Conservation (phyloP, 2,797 vertebrate species). For the Limnodromus scolopaceus region DNA sequence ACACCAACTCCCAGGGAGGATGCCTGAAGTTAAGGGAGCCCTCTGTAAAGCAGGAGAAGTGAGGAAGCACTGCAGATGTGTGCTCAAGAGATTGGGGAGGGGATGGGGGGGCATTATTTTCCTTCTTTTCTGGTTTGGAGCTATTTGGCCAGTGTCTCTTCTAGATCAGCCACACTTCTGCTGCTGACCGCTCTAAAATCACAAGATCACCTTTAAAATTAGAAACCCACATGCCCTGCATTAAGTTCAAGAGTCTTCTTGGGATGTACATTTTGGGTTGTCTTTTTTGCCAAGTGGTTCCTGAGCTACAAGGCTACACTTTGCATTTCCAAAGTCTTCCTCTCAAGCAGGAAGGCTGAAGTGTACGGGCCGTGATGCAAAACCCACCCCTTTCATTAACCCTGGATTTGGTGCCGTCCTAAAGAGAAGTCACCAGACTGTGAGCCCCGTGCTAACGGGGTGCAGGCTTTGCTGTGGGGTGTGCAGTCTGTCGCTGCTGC, state of each 20-base stretch:
- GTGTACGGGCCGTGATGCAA: background rate
- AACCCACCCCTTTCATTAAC: background rate
- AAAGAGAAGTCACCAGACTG: background rate
- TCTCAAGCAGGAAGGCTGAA: background rate
- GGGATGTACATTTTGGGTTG: background rate
- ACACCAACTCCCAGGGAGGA: no score
- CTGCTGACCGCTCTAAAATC: background rate
- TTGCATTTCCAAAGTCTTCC: background rate
- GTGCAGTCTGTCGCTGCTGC: background rate
- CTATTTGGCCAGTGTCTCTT: background rate
- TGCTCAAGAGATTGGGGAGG: background rate
- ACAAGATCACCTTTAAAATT: background rate
- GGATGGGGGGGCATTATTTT: background rate
- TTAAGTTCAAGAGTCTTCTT: background rate
- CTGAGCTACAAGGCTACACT: background rate
- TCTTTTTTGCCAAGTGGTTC: background rate
- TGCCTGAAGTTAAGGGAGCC: background rate
- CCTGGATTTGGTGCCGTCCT: background rate
- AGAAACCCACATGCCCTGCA: background rate
- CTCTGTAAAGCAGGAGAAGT: background rate
- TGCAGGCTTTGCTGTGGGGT: background rate
- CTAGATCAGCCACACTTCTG: background rate
- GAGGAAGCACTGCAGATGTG: background rate
- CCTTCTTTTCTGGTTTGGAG: background rate
- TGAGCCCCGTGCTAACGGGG: background rate